Conservation (phyloP, 2,888 invertebrate species). For the Synanthedon tipuliformis region DNA sequence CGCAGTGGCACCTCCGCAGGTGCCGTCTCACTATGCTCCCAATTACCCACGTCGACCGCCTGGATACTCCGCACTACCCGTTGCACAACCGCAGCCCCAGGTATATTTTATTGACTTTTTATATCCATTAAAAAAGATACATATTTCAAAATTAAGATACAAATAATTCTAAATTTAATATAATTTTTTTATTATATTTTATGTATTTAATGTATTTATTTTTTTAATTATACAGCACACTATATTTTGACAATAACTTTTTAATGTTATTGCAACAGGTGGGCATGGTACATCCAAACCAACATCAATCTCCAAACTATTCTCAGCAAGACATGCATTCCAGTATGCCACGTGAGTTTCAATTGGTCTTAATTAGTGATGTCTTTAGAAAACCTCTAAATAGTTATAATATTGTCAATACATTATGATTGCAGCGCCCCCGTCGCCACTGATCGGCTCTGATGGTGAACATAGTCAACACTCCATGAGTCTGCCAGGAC, state of each 20-base stretch:
- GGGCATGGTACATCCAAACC: constrained; percentile 90
- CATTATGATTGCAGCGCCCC: constrained; percentile 73
- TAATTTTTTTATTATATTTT: no score
- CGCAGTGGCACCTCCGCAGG: constrained; percentile 95
- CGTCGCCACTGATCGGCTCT: constrained; percentile 81
- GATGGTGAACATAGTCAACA: constrained; percentile 70
- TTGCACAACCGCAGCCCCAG: constrained; percentile 60
- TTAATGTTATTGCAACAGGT: constrained; percentile 55
- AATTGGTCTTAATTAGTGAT: not conserved
- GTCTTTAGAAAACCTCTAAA: constrained; percentile 1
- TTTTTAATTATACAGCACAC: no score
- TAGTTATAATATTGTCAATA: not conserved
- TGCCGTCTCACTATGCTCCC: constrained; percentile 96
- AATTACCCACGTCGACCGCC: constrained; percentile 88
- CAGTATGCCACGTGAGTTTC: constrained; percentile 86
- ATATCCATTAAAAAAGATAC: no score
- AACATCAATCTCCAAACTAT: constrained; percentile 71
- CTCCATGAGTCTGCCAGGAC: constrained; percentile 60
- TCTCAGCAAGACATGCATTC: constrained; percentile 75
- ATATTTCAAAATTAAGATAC: no score
- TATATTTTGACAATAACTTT: no score
- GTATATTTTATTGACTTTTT: not conserved
- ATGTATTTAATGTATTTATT: no score
- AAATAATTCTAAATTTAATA: no score
- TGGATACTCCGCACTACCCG: constrained; percentile 88